These are phyloP conservation scores for Argyrosomus japonicus DNA, from an alignment of 2,113 vertebrate species.

Conservation along the genomic window DNA sequence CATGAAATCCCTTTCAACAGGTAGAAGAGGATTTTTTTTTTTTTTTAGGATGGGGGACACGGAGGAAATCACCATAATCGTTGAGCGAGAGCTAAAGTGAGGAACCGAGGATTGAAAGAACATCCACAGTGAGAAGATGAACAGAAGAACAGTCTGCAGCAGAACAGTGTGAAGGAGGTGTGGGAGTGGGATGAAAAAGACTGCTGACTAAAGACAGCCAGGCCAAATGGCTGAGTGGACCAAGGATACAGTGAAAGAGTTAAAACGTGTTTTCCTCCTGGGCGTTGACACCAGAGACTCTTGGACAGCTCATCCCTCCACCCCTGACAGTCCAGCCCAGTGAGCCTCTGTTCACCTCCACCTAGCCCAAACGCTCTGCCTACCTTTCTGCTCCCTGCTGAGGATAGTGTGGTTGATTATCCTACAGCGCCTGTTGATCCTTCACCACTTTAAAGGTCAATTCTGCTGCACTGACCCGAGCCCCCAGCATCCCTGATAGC, in stretches of 20 bases:
- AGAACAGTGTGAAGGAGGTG: conserved; percentile 79
- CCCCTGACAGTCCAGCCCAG: conserved; percentile 16
- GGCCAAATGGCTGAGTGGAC: conserved; percentile 72
- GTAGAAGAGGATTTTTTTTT: background rate
- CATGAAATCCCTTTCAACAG: conserved; percentile 16
- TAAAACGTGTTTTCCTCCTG: conserved; percentile 43
- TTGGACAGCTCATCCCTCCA: conserved; percentile 42
- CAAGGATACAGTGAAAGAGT: conserved; percentile 41
- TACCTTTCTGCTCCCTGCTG: conserved; percentile 26
- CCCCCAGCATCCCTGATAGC: conserved; percentile 24
- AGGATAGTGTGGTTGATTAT: conserved; percentile 55
- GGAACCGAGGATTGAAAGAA: conserved; percentile 61
- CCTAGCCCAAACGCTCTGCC: conserved; percentile 42
- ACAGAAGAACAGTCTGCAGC: conserved; percentile 65
- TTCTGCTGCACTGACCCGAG: conserved; percentile 11
- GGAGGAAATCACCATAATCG: conserved; percentile 28
- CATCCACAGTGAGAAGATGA: conserved; percentile 67
- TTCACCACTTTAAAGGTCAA: conserved; percentile 67
- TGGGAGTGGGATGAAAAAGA: conserved; percentile 78
- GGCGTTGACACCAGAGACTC: conserved; percentile 29
- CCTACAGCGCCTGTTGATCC: conserved; percentile 51
- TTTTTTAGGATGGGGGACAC: conserved; percentile 24
- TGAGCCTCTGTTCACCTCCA: conserved; percentile 28
- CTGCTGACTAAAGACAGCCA: conserved; percentile 64
- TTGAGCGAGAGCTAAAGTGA: conserved; percentile 42